Conservation (phyloP, 1,140 invertebrate genomes). For the Antheraea pernyi region DNA sequence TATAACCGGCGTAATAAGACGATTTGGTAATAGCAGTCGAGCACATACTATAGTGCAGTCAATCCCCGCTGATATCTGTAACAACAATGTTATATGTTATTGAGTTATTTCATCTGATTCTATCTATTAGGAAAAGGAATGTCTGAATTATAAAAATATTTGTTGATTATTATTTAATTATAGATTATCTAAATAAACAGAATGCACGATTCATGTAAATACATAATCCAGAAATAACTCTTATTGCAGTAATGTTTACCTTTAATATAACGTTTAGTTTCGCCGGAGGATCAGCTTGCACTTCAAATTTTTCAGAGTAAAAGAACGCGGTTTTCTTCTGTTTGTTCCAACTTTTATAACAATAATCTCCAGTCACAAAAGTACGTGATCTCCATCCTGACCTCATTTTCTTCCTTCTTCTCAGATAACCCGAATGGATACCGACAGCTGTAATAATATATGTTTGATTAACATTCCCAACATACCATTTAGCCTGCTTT, state of each 20-base stretch:
- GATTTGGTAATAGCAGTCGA: slow-evolving; percentile 53
- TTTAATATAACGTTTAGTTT: slow-evolving; percentile 47
- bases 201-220: neutral
- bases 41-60: slow-evolving; percentile 58
- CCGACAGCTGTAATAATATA: slow-evolving; percentile 39
- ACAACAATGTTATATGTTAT: slow-evolving; percentile 8
- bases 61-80: slow-evolving; percentile 61
- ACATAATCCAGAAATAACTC: neutral
- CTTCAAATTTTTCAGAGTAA: slow-evolving; percentile 57
- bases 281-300: slow-evolving; percentile 44
- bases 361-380: slow-evolving; percentile 46
- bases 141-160: neutral
- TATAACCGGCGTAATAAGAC: slow-evolving; percentile 37
- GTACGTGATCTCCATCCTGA: slow-evolving; percentile 49
- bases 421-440: slow-evolving; percentile 41
- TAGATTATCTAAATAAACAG: no score
- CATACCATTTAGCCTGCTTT: neutral
- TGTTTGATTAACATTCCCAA: neutral
- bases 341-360: slow-evolving; percentile 43
- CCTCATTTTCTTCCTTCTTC: slow-evolving; percentile 42
- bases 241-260: slow-evolving; percentile 28
- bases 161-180: neutral
- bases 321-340: slow-evolving; percentile 45
- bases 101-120: neutral
- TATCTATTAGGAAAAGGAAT: no score